phyloP scores from a whole-genome alignment of 1,140 invertebrate genomes.

The Choristoneura fumiferana region DNA sequence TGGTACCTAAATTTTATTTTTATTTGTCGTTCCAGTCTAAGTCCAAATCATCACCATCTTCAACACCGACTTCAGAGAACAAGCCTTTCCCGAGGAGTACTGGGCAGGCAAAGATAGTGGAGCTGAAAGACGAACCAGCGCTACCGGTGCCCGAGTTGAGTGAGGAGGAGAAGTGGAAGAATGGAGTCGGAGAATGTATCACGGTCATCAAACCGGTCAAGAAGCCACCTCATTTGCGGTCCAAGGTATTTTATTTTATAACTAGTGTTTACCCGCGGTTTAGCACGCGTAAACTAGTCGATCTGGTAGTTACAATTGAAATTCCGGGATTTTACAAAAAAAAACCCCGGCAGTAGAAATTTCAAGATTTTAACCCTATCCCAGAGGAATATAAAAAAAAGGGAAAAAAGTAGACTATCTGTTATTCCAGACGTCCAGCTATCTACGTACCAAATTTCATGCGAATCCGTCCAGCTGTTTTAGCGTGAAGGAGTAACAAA shows the following conservation, averaged over 20 bases:
- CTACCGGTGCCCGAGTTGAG: slow-evolving; percentile 34
- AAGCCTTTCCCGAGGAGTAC: slow-evolving; percentile 27
- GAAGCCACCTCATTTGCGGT: slow-evolving; percentile 82
- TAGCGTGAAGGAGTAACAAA: too few relatives aligned
- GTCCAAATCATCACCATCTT: slow-evolving; percentile 64
- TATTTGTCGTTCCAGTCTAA: slow-evolving; percentile 49
- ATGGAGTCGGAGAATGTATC: slow-evolving; percentile 69
- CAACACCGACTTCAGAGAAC: slow-evolving; percentile 41
- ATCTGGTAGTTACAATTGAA: too few relatives aligned
- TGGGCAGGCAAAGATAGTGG: slow-evolving; percentile 35
- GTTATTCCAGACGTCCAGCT: too few relatives aligned
- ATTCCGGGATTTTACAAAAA: too few relatives aligned
- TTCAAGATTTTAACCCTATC: too few relatives aligned
- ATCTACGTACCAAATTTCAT: too few relatives aligned
- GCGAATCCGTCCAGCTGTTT: too few relatives aligned
- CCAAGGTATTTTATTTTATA: slow-evolving; percentile 75
- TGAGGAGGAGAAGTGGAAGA: slow-evolving; percentile 51
- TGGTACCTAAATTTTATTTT: not conserved
- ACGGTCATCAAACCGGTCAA: slow-evolving; percentile 79
- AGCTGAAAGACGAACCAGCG: slow-evolving; percentile 36
- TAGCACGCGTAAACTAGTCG: too few relatives aligned
- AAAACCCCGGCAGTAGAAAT: too few relatives aligned
- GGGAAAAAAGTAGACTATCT: too few relatives aligned
- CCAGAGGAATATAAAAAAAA: too few relatives aligned
- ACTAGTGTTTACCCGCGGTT: too few relatives aligned